A percentile compares a stretch with the other conserved stretches of the same genome.
phyloP scores from a whole-genome alignment of 2,113 vertebrate species.

The Progne subis region DNA sequence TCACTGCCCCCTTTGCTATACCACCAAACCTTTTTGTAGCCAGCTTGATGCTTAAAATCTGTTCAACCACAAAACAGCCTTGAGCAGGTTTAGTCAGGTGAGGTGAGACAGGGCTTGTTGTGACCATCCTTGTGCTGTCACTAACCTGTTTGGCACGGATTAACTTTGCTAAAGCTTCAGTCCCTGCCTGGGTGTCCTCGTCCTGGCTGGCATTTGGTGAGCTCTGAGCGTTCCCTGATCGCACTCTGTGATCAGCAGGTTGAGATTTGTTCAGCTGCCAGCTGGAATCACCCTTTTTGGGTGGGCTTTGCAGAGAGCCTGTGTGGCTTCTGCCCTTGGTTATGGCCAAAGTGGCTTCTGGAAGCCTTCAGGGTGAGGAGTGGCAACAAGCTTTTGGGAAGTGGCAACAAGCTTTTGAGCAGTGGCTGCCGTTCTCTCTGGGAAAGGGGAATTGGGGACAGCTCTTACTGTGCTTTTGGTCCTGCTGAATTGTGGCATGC shows the following conservation, averaged over 20 bases:
- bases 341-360: neutral
- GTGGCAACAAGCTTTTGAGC: slow-evolving; percentile 24
- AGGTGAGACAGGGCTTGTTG: neutral
- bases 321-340: neutral
- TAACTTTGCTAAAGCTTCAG: neutral
- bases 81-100: neutral
- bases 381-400: slow-evolving; percentile 38
- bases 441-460: neutral
- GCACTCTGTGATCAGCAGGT: neutral
- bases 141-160: neutral
- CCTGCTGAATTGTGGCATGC: neutral
- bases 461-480: neutral
- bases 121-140: neutral
- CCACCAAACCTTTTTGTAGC: neutral
- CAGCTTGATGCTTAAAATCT: neutral
- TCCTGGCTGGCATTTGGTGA: neutral
- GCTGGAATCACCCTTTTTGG: neutral
- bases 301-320: neutral
- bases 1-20: neutral
- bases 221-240: neutral
- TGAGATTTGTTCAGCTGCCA: neutral
- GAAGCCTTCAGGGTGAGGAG: neutral
- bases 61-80: neutral
- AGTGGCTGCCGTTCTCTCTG: neutral
- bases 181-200: neutral